phyloP scores from a whole-genome alignment of 2,113 vertebrate species.

The Chaetura pelagica region DNA sequence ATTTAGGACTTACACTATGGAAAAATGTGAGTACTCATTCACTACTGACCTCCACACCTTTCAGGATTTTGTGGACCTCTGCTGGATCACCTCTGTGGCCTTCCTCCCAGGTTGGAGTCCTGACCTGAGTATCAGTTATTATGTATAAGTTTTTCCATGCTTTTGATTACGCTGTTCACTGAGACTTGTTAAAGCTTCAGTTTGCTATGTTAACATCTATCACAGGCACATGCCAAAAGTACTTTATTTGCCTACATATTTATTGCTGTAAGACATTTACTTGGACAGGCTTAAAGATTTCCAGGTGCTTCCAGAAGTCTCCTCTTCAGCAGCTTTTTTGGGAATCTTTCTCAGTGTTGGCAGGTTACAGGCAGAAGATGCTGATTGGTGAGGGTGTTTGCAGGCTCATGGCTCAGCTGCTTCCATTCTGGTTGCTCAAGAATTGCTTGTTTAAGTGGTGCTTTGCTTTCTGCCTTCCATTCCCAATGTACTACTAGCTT shows the following conservation, averaged over 20 bases:
- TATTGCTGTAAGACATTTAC: constrained; percentile 8
- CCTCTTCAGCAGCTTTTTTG: neutral
- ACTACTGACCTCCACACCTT: neutral
- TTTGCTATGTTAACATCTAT: constrained; percentile 21
- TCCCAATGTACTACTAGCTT: neutral
- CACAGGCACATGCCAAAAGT: neutral
- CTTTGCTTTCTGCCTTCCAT: neutral
- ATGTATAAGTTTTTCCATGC: neutral
- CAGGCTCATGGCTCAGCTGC: neutral
- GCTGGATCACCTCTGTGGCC: neutral
- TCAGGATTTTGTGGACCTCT: neutral
- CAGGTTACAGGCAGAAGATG: neutral
- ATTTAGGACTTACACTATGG: neutral
- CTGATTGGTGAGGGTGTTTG: neutral
- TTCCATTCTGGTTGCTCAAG: neutral
- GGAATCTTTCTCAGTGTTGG: neutral
- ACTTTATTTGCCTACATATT: constrained; percentile 40
- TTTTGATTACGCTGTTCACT: neutral
- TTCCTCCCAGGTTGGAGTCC: neutral
- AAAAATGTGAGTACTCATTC: neutral
- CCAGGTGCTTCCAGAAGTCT: constrained; percentile 30
- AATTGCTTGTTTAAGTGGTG: neutral
- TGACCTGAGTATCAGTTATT: neutral
- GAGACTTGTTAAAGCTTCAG: neutral
- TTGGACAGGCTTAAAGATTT: constrained; percentile 38